Evolutionary conservation across 2,888 invertebrate species (phyloP), one percentile per base, ranked within the genome.

Genomic region (Lydus trimaculatus): DNA sequence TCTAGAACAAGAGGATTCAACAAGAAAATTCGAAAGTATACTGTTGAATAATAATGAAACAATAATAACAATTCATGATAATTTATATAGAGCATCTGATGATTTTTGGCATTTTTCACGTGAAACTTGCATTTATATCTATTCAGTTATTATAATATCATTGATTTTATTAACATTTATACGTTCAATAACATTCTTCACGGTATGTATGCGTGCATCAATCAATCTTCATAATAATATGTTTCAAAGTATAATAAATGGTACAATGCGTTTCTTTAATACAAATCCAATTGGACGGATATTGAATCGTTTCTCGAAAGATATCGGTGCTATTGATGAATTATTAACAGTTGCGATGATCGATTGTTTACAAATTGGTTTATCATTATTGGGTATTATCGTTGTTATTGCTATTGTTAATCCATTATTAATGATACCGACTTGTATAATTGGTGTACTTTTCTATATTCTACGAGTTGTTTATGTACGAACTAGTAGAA

Each of bases 401-500:
- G 86, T 92, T 0, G 91, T 95, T 58, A 90, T 94, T 0, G 91
- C 90, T 7, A 79, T 91, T 3, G 90, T 93, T 11, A 94, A 92
- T 85, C 90, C 90, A 75, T 90, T 90, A 88, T 85, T 93, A 2
- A 75, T 92, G 70, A 77, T 92, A 36, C 92, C 93, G 0, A 92
- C 93, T 0, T 84, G 88, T 0, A 80, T 90, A 4, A 88, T 94
- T 9, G 89, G 89, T 0, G 71, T 89, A 1, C 77, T 92, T 8
- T 92, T 95, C 81, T 89, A 89, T 71, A 83, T 89, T 11, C 82
- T 94, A 52, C 83, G 95, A 33, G 85, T 87, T 6, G 87, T 93
- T 76, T 95, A 93, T 84, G 85, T 95, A 23, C 82, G 87, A 31
- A 93, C 94, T n/a, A 92, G 94, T 31, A 85, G 94, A 25, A 92